Base-by-base conservation (phyloP, 2,113 vertebrate genomes). In the Puntigrus tetrazona region DNA sequence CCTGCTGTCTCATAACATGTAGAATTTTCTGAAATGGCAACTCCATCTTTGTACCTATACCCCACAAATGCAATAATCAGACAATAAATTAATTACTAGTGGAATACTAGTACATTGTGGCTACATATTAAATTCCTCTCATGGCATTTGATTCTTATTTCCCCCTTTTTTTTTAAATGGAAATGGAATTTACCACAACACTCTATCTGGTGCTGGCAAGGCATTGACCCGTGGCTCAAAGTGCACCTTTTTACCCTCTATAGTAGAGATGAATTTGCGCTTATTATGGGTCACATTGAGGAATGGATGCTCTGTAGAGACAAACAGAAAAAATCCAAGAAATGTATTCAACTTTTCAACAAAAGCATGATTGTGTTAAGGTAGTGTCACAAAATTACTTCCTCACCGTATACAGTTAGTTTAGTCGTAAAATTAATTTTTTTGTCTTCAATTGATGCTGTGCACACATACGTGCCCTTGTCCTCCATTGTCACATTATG, bases 1-100 rank as follows among this genome's bases (percentile, higher is more conserved):
- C 74, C 89, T 0, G 91, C 91, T 0, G 88, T 88, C 52, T 92
- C 93, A 1, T 95, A 97, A 78, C 94, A 96, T 2, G 93, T 95
- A 10, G 93, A 94, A 87, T 95, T 96, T 6, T 91, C 92, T 70
- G 69, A 84, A 88, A 97, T 95, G 50, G 13, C 88, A 69, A 93
- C 89, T 11, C 94, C 95, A n/a, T 97, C 95, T 74, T 97, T 98
- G 88, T 94, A 96, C 96, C 97, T 98, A 88, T 83, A 79, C 5
- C 10, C 25, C 31, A 69, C 8, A 7, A 69, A 69, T 69, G 10
- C 65, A 38, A 69, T 69, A 22, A 67, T 67, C 18, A 9, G 5
- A 69, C 31, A 69, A 36, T 57, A 31, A 22, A 27, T 73, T 13
- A 1, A 43, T 73, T 25, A 73, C 22, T 43, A 7, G 65, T 22